Evolutionary conservation across 2,797 vertebrate species (phyloP), one percentile per base, ranked within the genome.

Genomic region (Botia kubotai): DNA sequence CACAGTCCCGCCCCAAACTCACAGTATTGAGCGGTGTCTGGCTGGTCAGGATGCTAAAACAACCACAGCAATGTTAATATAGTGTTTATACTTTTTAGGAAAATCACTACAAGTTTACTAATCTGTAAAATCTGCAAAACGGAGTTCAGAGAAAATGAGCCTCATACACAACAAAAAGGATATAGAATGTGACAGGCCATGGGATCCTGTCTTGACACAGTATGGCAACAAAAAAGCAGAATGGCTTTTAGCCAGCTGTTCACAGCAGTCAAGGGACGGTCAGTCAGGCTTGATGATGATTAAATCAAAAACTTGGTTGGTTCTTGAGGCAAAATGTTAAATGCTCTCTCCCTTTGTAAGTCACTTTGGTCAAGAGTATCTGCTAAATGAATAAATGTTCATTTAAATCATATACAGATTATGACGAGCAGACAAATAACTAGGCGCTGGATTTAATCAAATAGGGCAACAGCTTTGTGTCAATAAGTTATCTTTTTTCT

Each of bases 211-310:
- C 17, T 60, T 55, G 16, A 39, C 48, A 21, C 53, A 78, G 39
- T 23, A 55, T 17, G 21, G 67, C 46, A 43, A 43, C 19, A 26
- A n/a, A 74, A 74, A 62, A 23, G 57, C 13, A 70, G 23, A 57
- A 55, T 53, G 57, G 23, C 43, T 26, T 71, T 17, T 19, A 79
- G 43, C 68, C 77, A 72, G 53, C 26, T 72, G 57, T 57, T 70
- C 65, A 53, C 17, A 29, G 52, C 55, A 14, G 62, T 80, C 62
- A 73, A 26, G 33, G 6, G 17, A 53, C 73, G 78, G 71, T 36
- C 70, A 66, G 78, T 72, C 19, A 14, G 46, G 60, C 46, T 52
- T 79, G 26, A 80, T 72, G 69, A 66, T 71, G 77, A 79, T 46
- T 48, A 23, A 58, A 60, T 26, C 23, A 26, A 26, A 26, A 26